phyloP scores from a whole-genome alignment of 2,113 vertebrate species.

The Neolamprologus caudopunctatus region DNA sequence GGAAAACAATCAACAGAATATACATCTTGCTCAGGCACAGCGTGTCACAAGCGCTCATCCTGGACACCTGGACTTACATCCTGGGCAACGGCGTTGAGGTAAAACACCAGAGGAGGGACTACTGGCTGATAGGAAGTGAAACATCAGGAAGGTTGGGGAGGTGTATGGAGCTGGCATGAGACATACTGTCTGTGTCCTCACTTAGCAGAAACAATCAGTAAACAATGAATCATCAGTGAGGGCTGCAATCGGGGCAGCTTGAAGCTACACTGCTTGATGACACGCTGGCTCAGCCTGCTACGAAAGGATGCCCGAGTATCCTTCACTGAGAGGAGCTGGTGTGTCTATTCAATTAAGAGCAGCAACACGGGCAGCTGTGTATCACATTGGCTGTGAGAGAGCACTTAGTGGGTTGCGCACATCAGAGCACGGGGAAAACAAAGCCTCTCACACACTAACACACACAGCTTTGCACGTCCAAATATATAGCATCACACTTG shows the following conservation, averaged over 20 bases:
- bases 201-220: constrained; percentile 47
- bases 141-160: not conserved
- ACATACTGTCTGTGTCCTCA: constrained; percentile 25
- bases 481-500: constrained; percentile 45
- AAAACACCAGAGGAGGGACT: not conserved
- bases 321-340: constrained; percentile 35
- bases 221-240: constrained; percentile 50
- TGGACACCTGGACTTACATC: constrained; percentile 66
- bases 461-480: constrained; percentile 28
- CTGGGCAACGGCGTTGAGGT: constrained; percentile 45
- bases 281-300: constrained; percentile 12
- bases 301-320: constrained; percentile 29
- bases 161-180: constrained; percentile 26
- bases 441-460: constrained; percentile 68
- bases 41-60: constrained; percentile 59
- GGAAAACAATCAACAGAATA: constrained; percentile 87
- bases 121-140: constrained; percentile 38
- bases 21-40: constrained; percentile 40
- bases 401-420: constrained; percentile 57
- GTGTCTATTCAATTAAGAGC: constrained; percentile 60
- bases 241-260: constrained; percentile 8
- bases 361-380: constrained; percentile 39
- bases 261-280: not conserved
- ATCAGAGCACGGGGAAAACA: constrained; percentile 75
- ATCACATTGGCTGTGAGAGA: constrained; percentile 54